Evolutionary conservation across 1,140 invertebrate species (phyloP).

Genomic region (Plutomurus gul): DNA sequence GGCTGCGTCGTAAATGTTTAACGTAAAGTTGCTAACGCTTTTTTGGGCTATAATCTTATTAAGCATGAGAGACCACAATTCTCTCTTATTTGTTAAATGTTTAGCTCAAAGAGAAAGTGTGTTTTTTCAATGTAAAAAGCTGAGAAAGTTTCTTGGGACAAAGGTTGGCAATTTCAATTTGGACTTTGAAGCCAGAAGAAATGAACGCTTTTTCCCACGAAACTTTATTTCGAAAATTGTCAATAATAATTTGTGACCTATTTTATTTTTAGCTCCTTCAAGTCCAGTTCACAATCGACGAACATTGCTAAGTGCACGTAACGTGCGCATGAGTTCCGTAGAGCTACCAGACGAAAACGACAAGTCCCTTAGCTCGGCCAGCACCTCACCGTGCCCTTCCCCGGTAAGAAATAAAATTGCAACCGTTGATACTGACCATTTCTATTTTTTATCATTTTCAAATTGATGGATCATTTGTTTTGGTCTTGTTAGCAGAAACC

Average conservation of each 20-base stretch:
- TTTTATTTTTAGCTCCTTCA: constrained; percentile 71
- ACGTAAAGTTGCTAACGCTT: too few relatives aligned
- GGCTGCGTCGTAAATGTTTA: too few relatives aligned
- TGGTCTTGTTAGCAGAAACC: constrained; percentile 68
- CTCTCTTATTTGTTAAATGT: too few relatives aligned
- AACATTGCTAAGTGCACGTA: constrained; percentile 71
- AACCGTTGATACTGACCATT: too few relatives aligned
- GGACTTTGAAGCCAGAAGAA: neutral
- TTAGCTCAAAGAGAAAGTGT: too few relatives aligned
- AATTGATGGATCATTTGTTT: too few relatives aligned
- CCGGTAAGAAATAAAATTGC: constrained; percentile 63
- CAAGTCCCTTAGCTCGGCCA: constrained; percentile 86
- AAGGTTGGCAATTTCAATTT: too few relatives aligned
- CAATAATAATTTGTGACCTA: neutral
- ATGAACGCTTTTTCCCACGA: neutral
- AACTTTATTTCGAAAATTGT: neutral
- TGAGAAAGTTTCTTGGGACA: too few relatives aligned
- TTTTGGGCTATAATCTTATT: too few relatives aligned
- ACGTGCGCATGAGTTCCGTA: constrained; percentile 86
- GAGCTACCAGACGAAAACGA: constrained; percentile 90
- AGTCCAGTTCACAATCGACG: constrained; percentile 82
- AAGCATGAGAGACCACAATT: too few relatives aligned
- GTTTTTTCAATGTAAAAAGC: too few relatives aligned
- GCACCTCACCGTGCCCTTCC: constrained; percentile 88
- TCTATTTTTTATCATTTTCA: too few relatives aligned